phyloP scores from a whole-genome alignment of 2,888 invertebrate species.

The Dimorphilus gyrociliatus region DNA sequence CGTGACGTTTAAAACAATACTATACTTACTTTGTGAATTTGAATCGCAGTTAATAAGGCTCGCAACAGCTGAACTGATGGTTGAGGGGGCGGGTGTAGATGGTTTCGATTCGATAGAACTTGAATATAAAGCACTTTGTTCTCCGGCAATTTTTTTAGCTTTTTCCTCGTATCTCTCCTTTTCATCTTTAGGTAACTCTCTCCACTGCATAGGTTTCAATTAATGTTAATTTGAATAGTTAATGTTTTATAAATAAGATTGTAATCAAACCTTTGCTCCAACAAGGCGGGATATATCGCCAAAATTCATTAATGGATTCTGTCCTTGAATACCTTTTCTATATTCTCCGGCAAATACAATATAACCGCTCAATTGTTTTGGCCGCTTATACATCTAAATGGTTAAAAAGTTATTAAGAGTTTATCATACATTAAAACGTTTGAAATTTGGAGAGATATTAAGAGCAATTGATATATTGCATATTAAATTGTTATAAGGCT shows the following conservation, averaged over 20 bases:
- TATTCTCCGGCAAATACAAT: conserved; percentile 94
- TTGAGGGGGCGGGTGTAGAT: no score
- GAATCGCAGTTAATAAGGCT: no score
- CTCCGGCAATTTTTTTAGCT: conserved; percentile 54
- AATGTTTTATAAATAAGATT: neutral
- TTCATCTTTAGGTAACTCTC: conserved; percentile 65
- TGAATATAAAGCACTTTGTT: conserved; percentile 57
- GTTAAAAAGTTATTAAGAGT: no score
- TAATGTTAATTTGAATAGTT: neutral
- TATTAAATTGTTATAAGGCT: no score
- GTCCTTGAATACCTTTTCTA: conserved; percentile 72
- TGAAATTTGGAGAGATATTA: no score
- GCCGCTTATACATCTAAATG: no score
- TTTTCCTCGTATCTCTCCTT: conserved; percentile 88
- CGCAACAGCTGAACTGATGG: no score
- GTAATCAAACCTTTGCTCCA: conserved; percentile 48
- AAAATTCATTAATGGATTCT: conserved; percentile 83
- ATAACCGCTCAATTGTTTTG: conserved; percentile 76
- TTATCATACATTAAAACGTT: no score
- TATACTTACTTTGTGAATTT: no score
- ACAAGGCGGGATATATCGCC: conserved; percentile 63
- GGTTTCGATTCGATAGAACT: no score
- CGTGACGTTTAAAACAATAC: no score
- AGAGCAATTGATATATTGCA: no score
- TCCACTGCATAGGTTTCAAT: conserved; percentile 54